Evolutionary conservation across 2,888 invertebrate genomes (phyloP).

Genomic region (Xanthorhoe spadicearia): DNA sequence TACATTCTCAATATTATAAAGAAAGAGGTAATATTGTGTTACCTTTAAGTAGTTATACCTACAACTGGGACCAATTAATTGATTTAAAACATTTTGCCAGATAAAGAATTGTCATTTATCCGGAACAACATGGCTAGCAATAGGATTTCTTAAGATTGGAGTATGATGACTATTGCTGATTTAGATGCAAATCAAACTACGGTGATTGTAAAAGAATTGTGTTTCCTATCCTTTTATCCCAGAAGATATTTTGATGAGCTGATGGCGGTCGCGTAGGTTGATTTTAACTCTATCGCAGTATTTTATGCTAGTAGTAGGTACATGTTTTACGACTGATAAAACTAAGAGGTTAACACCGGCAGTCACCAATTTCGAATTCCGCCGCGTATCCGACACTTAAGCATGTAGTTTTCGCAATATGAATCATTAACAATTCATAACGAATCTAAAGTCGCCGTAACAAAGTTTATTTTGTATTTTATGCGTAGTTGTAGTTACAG

Average conservation of each 20-base stretch:
- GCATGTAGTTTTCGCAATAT: not conserved
- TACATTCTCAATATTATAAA: too few relatives aligned
- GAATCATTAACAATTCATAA: not conserved
- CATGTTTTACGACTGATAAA: conserved; percentile 1
- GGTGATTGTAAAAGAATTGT: not conserved
- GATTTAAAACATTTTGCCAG: too few relatives aligned
- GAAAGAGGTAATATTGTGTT: too few relatives aligned
- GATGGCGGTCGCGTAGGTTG: not conserved
- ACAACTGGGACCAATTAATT: too few relatives aligned
- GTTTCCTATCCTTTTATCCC: not conserved
- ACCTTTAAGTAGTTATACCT: too few relatives aligned
- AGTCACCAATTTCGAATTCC: not conserved
- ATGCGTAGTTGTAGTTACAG: conserved; percentile 29
- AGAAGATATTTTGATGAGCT: not conserved
- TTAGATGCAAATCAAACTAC: too few relatives aligned
- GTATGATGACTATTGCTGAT: too few relatives aligned
- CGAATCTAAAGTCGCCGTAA: not conserved
- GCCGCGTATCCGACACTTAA: not conserved
- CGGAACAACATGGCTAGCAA: too few relatives aligned
- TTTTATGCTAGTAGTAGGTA: not conserved
- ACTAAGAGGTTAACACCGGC: not conserved
- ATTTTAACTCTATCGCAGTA: not conserved
- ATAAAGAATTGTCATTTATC: too few relatives aligned
- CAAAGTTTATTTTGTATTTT: conserved; percentile 9
- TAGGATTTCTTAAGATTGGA: too few relatives aligned